Evolutionary conservation across 2,113 vertebrate species (phyloP).

Genomic region (Polypterus bichir): DNA sequence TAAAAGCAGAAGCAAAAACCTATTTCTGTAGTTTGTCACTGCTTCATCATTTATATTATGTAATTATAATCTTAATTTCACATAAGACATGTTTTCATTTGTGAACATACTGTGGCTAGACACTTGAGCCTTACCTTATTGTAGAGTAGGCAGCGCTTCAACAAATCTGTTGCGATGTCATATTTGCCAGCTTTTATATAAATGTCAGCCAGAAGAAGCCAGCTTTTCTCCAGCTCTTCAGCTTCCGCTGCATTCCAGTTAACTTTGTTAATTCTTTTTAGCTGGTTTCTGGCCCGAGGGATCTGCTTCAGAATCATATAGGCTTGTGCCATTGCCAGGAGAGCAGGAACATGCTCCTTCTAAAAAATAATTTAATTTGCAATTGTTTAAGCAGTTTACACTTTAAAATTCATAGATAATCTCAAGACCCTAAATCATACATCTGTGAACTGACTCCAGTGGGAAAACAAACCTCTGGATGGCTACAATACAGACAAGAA

Average conservation of each 20-base stretch:
- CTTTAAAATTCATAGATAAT: too few species aligned
- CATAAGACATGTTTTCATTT: too few species aligned
- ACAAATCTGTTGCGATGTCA: conserved; percentile 39
- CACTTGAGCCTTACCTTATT: conserved; percentile 41
- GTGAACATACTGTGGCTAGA: background rate
- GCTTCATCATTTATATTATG: too few species aligned
- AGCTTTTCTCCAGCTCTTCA: conserved; percentile 40
- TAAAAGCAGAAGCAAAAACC: too few species aligned
- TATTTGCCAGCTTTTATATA: conserved; percentile 51
- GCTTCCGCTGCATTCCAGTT: conserved; percentile 29
- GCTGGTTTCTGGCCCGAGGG: conserved; percentile 41
- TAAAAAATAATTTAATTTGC: conserved; percentile 2
- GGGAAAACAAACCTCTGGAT: too few species aligned
- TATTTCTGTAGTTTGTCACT: too few species aligned
- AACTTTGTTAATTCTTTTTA: conserved; percentile 38
- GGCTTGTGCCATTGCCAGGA: conserved; percentile 39
- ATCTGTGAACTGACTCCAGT: too few species aligned
- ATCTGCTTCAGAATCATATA: conserved; percentile 36
- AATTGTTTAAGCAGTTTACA: too few species aligned
- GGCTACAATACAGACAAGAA: too few species aligned
- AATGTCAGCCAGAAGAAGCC: conserved; percentile 51
- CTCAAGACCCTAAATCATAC: too few species aligned
- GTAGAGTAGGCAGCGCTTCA: conserved; percentile 41
- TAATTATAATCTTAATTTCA: too few species aligned
- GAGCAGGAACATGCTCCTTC: conserved; percentile 25